phyloP scores from a whole-genome alignment of 1,140 invertebrate genomes.

The Drosophila yakuba region DNA sequence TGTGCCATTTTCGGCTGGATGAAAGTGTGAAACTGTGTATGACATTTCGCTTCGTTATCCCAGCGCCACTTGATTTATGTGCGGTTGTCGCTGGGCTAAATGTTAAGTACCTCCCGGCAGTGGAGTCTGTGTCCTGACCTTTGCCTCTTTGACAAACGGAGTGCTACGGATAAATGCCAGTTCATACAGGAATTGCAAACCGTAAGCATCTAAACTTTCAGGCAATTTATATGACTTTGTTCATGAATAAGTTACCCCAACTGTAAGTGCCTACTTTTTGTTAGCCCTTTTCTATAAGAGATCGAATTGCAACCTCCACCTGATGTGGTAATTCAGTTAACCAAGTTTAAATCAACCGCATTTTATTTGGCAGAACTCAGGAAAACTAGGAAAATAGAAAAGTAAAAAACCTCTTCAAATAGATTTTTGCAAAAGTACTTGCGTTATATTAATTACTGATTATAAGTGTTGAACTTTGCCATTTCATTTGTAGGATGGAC shows the following conservation, averaged over 20 bases:
- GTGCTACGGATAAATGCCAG: slow-evolving; percentile 34
- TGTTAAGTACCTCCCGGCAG: slow-evolving; percentile 28
- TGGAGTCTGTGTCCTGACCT: slow-evolving; percentile 40
- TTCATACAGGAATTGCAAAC: neutral
- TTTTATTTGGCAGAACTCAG: neutral
- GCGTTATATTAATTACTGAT: too few species aligned
- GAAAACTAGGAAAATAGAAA: too few species aligned
- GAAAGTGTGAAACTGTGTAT: slow-evolving; percentile 67
- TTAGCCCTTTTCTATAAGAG: neutral
- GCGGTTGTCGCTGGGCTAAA: slow-evolving; percentile 30
- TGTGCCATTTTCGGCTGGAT: slow-evolving; percentile 20
- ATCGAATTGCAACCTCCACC: neutral
- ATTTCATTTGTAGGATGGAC: slow-evolving; percentile 71
- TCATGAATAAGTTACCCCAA: too few species aligned
- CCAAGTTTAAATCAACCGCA: neutral
- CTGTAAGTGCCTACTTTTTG: too few species aligned
- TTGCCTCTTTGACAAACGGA: slow-evolving; percentile 16
- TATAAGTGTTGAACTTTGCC: neutral
- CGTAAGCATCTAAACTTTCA: neutral
- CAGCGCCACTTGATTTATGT: slow-evolving; percentile 67
- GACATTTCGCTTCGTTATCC: slow-evolving; percentile 65
- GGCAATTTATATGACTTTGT: too few species aligned
- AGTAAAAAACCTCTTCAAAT: too few species aligned
- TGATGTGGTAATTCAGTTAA: slow-evolving; percentile 3
- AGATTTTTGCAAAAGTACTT: too few species aligned